These are phyloP conservation scores for Hemiprocne comata DNA, from an alignment of 2,113 vertebrate genomes.

Conservation along the genomic window DNA sequence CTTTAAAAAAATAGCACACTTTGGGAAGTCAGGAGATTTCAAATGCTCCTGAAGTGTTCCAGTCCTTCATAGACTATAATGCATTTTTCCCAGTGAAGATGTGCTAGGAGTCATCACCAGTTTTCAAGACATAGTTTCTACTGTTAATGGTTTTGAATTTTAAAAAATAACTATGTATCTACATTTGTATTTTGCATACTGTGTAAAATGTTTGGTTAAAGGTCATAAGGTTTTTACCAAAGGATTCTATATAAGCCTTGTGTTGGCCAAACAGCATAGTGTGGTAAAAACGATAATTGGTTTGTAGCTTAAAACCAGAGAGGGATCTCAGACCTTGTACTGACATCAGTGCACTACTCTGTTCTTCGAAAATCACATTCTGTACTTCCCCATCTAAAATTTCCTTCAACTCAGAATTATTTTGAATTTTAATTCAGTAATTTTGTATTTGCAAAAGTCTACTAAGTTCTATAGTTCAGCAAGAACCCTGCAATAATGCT, in stretches of 20 bases:
- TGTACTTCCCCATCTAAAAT: not conserved
- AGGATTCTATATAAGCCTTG: not conserved
- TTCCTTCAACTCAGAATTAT: not conserved
- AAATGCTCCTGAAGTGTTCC: not conserved
- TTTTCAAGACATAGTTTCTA: not conserved
- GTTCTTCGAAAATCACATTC: not conserved
- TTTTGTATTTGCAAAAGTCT: not conserved
- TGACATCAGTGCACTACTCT: not conserved
- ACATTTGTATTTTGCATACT: not conserved
- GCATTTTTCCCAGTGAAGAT: not conserved
- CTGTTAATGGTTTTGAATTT: not conserved
- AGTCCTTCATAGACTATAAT: not conserved
- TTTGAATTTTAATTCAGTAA: not conserved
- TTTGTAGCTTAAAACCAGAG: not conserved
- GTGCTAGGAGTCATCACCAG: not conserved
- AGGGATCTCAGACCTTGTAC: not conserved
- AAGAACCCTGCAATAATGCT: not conserved
- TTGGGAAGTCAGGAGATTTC: not conserved
- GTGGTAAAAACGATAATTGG: not conserved
- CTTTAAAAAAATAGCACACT: not conserved
- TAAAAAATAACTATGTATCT: not conserved
- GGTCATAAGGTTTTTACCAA: not conserved
- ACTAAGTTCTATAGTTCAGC: not conserved
- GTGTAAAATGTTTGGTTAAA: not conserved
- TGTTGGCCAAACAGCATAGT: fast-evolving